Percentiles rank a stretch among this genome's conserved stretches.
Evolutionary conservation across 1,140 invertebrate genomes (phyloP).

Genomic region (Colletes latitarsis): DNA sequence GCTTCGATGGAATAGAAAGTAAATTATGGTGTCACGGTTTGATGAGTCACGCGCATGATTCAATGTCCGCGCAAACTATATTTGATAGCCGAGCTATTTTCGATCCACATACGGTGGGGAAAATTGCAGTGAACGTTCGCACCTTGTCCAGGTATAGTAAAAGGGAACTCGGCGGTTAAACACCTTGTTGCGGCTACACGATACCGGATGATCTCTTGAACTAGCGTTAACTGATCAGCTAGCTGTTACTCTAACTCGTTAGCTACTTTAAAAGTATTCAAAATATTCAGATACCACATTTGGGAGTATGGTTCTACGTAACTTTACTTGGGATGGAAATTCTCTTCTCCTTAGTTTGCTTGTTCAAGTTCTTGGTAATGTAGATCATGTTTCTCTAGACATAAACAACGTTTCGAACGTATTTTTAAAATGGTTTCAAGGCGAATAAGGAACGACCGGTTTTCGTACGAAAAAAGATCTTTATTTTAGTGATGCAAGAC

Average conservation of each 20-base stretch:
- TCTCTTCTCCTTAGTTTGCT: too few relatives aligned
- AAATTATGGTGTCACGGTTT: constrained; percentile 12
- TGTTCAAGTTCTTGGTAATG: background rate
- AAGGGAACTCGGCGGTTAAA: background rate
- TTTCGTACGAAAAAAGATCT: constrained; percentile 48
- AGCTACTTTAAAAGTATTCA: too few relatives aligned
- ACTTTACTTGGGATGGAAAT: too few relatives aligned
- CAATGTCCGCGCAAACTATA: background rate
- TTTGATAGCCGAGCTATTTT: background rate
- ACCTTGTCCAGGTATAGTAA: background rate
- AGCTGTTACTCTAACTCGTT: too few relatives aligned
- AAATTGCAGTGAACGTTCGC: background rate
- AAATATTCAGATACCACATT: too few relatives aligned
- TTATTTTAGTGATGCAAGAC: constrained; percentile 51
- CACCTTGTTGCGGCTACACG: too few relatives aligned
- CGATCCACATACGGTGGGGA: background rate
- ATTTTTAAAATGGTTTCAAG: background rate
- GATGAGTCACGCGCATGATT: constrained; percentile 21
- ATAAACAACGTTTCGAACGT: too few relatives aligned
- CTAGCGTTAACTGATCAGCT: too few relatives aligned
- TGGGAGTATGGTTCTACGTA: too few relatives aligned
- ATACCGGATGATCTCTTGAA: too few relatives aligned
- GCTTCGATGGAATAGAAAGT: constrained; percentile 28
- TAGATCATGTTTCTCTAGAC: background rate
- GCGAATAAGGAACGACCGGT: background rate